Base-by-base conservation (phyloP, 1,140 invertebrate species). In the Himalopsyche phryganea region DNA sequence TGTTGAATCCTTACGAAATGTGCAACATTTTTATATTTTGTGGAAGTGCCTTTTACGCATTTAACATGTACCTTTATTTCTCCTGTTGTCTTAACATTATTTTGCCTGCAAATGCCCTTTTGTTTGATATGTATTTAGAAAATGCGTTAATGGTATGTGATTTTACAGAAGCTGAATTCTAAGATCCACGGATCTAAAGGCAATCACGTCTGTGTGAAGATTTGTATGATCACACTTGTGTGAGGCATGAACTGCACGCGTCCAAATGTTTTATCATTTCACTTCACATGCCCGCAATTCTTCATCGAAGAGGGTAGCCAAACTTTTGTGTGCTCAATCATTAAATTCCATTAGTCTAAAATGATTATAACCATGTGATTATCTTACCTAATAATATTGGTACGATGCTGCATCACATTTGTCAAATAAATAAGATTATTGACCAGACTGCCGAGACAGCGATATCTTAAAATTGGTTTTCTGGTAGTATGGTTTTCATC, bases 11-110 rank as follows among this genome's bases (percentile, higher is more conserved):
- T 54, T 17, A 58, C 40, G 33, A 56, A 51, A 55, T 63, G 51
- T 42, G 61, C 56, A 35, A 56, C 44, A 42, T 60, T 60, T n/a
- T 59, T 60, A 53, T 58, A 60, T n/a, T 58, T 64, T 64, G 50
- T 60, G 54, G 49, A 60, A 64, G 62, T 64, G 62, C 62, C 62
- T 64, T 58, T 60, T 53, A 64, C 36, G 62, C 62, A 64, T 64
- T 60, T 60, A 60, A 63, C 61, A 55, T 51, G 51, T 51, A 55
- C 28, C 56, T 50, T 17, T 23, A 36, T 33, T 55, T 14, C 19
- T 28, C 33, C 50, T 33, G 20, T 17, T 46, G 28, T 49, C 17
- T 63, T 58, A 54, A 55, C 41, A 46, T 20, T 59, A 45, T 52
- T 41, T 55, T 53, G 46, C 60, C 55, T 47, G 46, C 51, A 19